Conservation (phyloP, 2,888 invertebrate genomes). For the Mimachlamys varia region DNA sequence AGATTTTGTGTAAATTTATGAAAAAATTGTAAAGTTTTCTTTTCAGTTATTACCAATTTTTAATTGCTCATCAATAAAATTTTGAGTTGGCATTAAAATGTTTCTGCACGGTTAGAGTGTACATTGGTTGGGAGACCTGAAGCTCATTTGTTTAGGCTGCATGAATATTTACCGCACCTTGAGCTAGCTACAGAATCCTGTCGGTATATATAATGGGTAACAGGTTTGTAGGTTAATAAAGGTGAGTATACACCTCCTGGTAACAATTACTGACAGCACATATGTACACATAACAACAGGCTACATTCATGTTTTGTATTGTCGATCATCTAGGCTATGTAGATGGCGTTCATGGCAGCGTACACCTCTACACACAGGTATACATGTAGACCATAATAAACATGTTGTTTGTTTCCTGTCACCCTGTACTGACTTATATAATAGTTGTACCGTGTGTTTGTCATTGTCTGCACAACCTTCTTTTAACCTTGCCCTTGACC, state of each 20-base stretch:
- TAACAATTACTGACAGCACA: not conserved
- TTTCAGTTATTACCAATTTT: no score
- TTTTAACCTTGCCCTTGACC: no score
- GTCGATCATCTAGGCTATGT: not conserved
- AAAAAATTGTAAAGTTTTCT: no score
- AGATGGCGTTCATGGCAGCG: not conserved
- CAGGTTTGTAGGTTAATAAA: conserved; percentile 31
- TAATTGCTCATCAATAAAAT: no score
- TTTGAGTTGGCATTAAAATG: no score
- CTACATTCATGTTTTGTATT: conserved; percentile 6
- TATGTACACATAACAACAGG: not conserved
- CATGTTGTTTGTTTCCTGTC: not conserved
- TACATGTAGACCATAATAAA: not conserved
- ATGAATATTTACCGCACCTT: not conserved
- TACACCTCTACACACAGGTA: not conserved
- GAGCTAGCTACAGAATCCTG: not conserved
- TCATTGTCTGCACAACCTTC: no score
- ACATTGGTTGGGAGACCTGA: not conserved
- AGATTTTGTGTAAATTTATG: no score
- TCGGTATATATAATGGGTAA: not conserved
- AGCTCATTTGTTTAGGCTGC: not conserved
- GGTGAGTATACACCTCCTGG: not conserved
- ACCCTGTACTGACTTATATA: not conserved
- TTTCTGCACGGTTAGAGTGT: no score
- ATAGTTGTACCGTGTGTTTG: no score